Evolutionary conservation across 2,797 vertebrate species (phyloP), one percentile per base, ranked within the genome.

Genomic region (Gila robusta): DNA sequence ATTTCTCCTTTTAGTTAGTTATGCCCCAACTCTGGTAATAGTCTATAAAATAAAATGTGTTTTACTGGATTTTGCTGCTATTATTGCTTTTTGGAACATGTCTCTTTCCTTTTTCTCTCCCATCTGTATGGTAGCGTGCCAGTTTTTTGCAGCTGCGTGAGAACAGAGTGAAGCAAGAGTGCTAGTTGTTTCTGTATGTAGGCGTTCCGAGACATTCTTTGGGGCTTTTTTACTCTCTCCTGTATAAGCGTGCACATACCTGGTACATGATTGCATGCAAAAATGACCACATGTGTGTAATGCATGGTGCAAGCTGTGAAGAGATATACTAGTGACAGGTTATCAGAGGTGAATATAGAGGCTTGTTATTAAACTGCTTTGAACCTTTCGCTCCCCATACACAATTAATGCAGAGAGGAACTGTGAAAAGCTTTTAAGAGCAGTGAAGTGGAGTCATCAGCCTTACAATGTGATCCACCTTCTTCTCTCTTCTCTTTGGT

Each of bases 351-450:
- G 54, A 83, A 81, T 66, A 28, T 54, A 79, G 77, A 76, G 59
- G 44, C 78, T 56, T 84, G 76, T 85, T 86, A 80, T 82, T 87
- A 72, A 87, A 79, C 64, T 32, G 56, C 76, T 70, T 82, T 62
- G 82, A 87, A 79, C 81, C 44, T 39, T 74, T 44, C 39, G 44
- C 66, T 80, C 66, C 47, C 76, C 52, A 88, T 89, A 44, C 82
- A 88, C 86, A 87, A 82, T 87, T 89, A 56, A 84, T 89, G 86
- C 69, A 67, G 44, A 32, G 64, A 74, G 79, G 16, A 88, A 54
- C 56, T 72, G 19, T 72, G 19, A 62, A 86, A 89, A 85, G 89
- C 87, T 90, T 90, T 89, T 89, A 85, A 91, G 74, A 84, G 70
- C 70, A 37, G 26, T 44, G 81, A 79, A 56, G 69, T 80, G 54